These are phyloP conservation scores for Cyrtonyx montezumae DNA, from an alignment of 2,113 vertebrate genomes.

Conservation along the genomic window DNA sequence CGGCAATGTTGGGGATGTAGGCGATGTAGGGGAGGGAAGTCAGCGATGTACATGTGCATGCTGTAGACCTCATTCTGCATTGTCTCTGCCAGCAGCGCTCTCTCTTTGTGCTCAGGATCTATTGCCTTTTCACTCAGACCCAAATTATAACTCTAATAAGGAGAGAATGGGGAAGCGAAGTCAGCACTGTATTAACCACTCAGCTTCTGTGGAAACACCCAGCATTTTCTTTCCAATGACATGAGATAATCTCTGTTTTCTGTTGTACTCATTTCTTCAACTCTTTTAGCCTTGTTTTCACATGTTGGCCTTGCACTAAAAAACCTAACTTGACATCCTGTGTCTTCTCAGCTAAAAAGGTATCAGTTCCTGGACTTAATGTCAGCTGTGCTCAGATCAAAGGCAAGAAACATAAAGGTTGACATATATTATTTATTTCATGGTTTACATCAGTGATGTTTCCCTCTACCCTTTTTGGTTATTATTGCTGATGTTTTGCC, in stretches of 20 bases:
- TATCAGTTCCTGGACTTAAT: slow-evolving; percentile 62
- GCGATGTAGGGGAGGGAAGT: not conserved
- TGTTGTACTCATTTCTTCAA: slow-evolving; percentile 14
- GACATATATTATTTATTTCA: slow-evolving; percentile 77
- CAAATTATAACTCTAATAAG: slow-evolving; percentile 13
- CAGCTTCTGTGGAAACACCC: not conserved
- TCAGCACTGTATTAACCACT: not conserved
- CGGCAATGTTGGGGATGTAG: not conserved
- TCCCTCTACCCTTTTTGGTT: slow-evolving; percentile 44
- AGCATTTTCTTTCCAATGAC: not conserved
- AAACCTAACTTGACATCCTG: slow-evolving; percentile 60
- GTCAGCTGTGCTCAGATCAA: slow-evolving; percentile 71
- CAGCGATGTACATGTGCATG: not conserved
- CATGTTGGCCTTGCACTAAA: slow-evolving; percentile 58
- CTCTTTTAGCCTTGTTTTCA: slow-evolving; percentile 46
- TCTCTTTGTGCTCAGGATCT: not conserved
- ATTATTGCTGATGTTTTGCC: slow-evolving; percentile 69
- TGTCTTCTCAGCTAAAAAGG: slow-evolving; percentile 70
- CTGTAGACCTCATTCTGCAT: not conserved
- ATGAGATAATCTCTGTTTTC: slow-evolving; percentile 22
- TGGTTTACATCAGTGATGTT: slow-evolving; percentile 63
- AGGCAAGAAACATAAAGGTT: slow-evolving; percentile 73
- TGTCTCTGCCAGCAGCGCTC: not conserved
- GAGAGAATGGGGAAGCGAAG: not conserved
- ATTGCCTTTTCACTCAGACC: not conserved